A percentile compares a stretch with the other conserved stretches of the same genome.
These are phyloP conservation scores for Mesoligia furuncula DNA, from an alignment of 2,888 invertebrate genomes.

Conservation along the genomic window DNA sequence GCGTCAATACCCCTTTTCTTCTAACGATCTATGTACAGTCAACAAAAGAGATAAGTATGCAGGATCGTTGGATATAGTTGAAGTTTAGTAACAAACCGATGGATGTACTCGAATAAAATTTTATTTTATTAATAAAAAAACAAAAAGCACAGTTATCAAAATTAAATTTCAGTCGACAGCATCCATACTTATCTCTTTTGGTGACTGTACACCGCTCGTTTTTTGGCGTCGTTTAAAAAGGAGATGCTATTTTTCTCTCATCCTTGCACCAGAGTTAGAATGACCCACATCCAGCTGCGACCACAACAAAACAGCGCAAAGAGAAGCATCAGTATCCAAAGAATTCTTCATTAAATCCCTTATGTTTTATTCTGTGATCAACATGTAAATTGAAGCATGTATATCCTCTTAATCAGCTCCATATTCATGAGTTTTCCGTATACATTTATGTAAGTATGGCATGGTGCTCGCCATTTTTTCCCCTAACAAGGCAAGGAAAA, in stretches of 20 bases:
- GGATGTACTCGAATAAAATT: too few species aligned
- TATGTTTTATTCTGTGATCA: conserved; percentile 55
- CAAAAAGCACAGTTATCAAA: too few species aligned
- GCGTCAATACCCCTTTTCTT: too few species aligned
- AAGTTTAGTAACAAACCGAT: too few species aligned
- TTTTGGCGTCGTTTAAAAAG: background rate
- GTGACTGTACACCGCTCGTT: too few species aligned
- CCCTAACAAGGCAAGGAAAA: conserved; percentile 22
- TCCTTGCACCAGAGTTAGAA: background rate
- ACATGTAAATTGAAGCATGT: conserved; percentile 53
- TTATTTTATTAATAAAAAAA: too few species aligned
- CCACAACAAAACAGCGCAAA: background rate
- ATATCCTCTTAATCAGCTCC: conserved; percentile 56
- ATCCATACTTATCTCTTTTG: too few species aligned
- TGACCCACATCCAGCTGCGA: background rate
- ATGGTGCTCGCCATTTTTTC: conserved; percentile 45
- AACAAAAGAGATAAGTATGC: too few species aligned
- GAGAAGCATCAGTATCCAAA: conserved; percentile 9
- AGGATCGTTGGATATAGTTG: too few species aligned
- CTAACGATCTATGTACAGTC: too few species aligned
- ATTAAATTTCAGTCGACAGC: too few species aligned
- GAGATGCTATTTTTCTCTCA: background rate
- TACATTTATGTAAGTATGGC: conserved; percentile 42
- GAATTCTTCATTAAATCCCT: conserved; percentile 44
- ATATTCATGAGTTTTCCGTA: conserved; percentile 56